Base-by-base conservation (phyloP, 2,888 invertebrate genomes). In the Epinotia demarniana region DNA sequence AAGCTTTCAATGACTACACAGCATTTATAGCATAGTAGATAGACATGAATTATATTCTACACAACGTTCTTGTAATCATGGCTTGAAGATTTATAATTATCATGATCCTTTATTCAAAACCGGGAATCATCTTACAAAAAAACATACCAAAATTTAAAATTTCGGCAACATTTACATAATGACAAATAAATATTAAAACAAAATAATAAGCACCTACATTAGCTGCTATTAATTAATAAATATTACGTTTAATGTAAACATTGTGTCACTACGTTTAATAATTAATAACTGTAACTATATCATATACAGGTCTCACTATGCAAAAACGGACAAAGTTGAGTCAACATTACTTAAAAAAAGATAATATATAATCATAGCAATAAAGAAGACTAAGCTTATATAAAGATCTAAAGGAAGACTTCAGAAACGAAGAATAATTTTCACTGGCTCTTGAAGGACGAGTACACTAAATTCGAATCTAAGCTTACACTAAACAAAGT, bases 401-500 rank as follows among this genome's bases (percentile, higher is more conserved):
- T n/a, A 55, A 53, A 60, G 12, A 53, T 67, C 76, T 63, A 58
- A 66, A 73, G 75, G 46, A 64, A 71, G 64, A 57, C 77, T 68
- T 74, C 39, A 73, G 72, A 61, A 79, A 80, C 75, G 78, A 23
- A 58, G 57, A 60, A 81, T 72, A 33, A 73, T 66, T 72, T 63
- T 78, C 78, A 80, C 78, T 57, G 75, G 73, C 77, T 79, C 72
- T 72, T 75, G 71, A 79, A 83, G 83, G 90, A 91, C 92, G 92
- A 91, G 91, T 89, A 91, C 91, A 84, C 82, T 83, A 82, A 81
- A 87, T 79, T 83, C 83, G 83, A 85, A 83, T 81, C 84, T 88
- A 89, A 80, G 85, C 85, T 89, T 87, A 91, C 83, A 85, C 87
- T 88, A 82, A 87, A 89, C 71, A 87, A 84, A 86, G 89, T 91